Evolutionary conservation across 1,140 invertebrate species (phyloP), one percentile per base, ranked within the genome.

Genomic region (Armadillidium nasatum): DNA sequence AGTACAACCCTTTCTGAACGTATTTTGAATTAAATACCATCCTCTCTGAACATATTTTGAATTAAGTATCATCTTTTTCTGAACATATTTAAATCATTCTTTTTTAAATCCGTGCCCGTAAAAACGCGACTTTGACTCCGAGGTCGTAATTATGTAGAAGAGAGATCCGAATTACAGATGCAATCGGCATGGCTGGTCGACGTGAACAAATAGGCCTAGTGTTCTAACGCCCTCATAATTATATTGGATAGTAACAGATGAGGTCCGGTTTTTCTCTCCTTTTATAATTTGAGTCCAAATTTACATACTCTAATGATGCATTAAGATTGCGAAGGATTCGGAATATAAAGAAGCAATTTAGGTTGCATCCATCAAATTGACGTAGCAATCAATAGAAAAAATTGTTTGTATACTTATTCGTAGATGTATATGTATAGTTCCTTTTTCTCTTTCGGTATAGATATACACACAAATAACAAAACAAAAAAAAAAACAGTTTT

Each of bases 281-380:
- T 19, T 60, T 60, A 60, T 60, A 60, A 60, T 60, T 60, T 19
- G 19, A 60, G 50, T 60, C 50, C 7, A 7, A 60, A 60, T 60
- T 60, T 60, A 60, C 50, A 60, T 60, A 60, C 50, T 19, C 19
- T 60, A 60, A 60, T 60, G 50, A 60, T 60, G 50, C 50, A 60
- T 60, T 60, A 60, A 60, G 50, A 60, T 60, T 60, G 50, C 11
- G 50, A 60, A 19, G 50, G 50, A 60, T 60, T 19, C 50, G 19
- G 50, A 60, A 60, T 60, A 60, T 60, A 60, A 60, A 60, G 50
- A 60, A 60, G 50, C 50, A 60, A 60, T 60, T 60, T 60, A 7
- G 2, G 50, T 60, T 60, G 50, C 50, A 60, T 60, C 46, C 46
- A 50, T 50, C 46, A 50, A 50, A 50, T 50, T 50, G 46, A 50